phyloP scores from a whole-genome alignment of 1,140 invertebrate species.

The Drosophila biarmipes region DNA sequence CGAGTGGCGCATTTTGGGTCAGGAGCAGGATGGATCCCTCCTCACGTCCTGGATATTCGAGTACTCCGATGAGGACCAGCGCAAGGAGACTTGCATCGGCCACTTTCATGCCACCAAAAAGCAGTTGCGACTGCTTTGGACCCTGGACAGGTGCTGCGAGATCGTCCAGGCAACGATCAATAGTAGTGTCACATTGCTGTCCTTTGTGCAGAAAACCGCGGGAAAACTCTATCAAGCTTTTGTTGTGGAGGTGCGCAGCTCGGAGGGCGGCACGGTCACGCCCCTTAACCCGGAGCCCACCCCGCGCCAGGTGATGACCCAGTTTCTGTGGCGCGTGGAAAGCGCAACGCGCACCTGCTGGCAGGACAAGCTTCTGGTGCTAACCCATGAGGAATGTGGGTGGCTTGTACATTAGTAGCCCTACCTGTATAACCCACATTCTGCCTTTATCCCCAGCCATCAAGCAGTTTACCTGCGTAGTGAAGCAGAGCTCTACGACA shows the following conservation, averaged over 20 bases:
- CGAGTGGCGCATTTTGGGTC: slow-evolving; percentile 91
- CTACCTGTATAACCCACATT: neutral
- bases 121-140: slow-evolving; percentile 87
- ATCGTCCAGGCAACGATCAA: slow-evolving; percentile 92
- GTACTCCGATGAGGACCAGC: slow-evolving; percentile 71
- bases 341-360: slow-evolving; percentile 85
- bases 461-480: slow-evolving; percentile 67
- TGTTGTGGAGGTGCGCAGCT: slow-evolving; percentile 87
- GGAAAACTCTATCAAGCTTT: slow-evolving; percentile 85
- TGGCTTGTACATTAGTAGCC: slow-evolving; percentile 5
- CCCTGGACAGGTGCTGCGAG: slow-evolving; percentile 87
- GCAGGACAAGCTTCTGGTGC: slow-evolving; percentile 89
- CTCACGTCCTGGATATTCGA: slow-evolving; percentile 89
- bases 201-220: slow-evolving; percentile 87
- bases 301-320: slow-evolving; percentile 89
- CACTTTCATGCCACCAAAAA: slow-evolving; percentile 86
- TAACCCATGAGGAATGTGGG: slow-evolving; percentile 93
- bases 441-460: slow-evolving; percentile 49
- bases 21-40: slow-evolving; percentile 90
- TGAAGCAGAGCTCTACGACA: slow-evolving; percentile 61
- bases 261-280: slow-evolving; percentile 85
- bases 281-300: slow-evolving; percentile 84
- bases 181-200: slow-evolving; percentile 87
- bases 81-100: slow-evolving; percentile 61
- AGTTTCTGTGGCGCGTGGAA: slow-evolving; percentile 91